Percentiles rank a stretch among this genome's conserved stretches.
These are phyloP conservation scores for Morone saxatilis DNA, from an alignment of 2,113 vertebrate species.

Conservation along the genomic window DNA sequence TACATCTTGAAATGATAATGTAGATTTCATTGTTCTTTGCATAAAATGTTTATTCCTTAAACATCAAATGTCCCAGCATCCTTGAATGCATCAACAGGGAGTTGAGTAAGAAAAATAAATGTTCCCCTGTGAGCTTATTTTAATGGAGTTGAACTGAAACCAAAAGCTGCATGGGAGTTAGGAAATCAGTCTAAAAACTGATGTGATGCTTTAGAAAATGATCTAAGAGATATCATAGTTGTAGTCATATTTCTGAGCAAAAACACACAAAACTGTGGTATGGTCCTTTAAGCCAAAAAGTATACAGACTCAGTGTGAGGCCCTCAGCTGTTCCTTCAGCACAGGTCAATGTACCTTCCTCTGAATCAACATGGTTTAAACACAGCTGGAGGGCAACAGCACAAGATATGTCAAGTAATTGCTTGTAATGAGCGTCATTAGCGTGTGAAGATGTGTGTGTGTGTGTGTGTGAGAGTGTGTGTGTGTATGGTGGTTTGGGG, in stretches of 20 bases:
- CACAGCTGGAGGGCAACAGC: slow-evolving; percentile 44
- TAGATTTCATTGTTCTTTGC: too few species aligned
- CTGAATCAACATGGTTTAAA: slow-evolving; percentile 27
- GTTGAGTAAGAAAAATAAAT: background rate
- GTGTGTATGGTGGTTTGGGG: background rate
- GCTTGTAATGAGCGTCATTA: slow-evolving; percentile 72
- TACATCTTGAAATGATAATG: too few species aligned
- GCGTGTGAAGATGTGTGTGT: slow-evolving; percentile 33
- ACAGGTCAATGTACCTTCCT: slow-evolving; percentile 13
- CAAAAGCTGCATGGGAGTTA: background rate
- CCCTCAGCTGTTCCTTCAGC: background rate
- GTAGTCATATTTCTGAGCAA: background rate
- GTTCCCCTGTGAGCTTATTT: background rate
- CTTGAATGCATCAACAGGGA: background rate
- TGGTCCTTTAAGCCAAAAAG: background rate
- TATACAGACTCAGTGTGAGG: background rate
- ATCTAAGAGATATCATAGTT: background rate
- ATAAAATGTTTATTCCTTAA: background rate
- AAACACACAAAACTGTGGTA: background rate
- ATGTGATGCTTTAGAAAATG: background rate
- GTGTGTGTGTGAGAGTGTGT: background rate
- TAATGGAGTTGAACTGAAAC: background rate
- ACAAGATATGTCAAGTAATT: slow-evolving; percentile 64
- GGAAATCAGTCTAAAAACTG: too few species aligned
- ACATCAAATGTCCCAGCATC: background rate